Evolutionary conservation across 2,797 vertebrate genomes (phyloP).

Genomic region (Staurois parvus): DNA sequence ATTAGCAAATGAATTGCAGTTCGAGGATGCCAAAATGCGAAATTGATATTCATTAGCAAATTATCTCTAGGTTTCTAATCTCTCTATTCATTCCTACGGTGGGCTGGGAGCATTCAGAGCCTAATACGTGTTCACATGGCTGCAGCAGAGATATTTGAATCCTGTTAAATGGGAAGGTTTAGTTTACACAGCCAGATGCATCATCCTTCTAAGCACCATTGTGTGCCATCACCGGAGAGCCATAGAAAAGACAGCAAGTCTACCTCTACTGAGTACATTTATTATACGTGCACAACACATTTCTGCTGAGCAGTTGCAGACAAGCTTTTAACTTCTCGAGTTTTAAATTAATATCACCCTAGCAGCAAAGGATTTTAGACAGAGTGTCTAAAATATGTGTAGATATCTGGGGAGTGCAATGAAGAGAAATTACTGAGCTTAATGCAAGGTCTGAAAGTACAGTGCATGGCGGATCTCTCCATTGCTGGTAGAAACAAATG

Average conservation of each 20-base stretch:
- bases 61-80: conserved; percentile 53
- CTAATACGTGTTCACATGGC: conserved; percentile 52
- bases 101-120: conserved; percentile 14
- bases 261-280: conserved; percentile 65
- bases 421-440: conserved; percentile 41
- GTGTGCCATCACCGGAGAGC: conserved; percentile 68
- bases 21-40: conserved; percentile 29
- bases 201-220: conserved; percentile 72
- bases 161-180: conserved; percentile 50
- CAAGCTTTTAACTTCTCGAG: conserved; percentile 56
- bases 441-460: conserved; percentile 36
- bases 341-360: conserved; percentile 58
- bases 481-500: conserved; percentile 10
- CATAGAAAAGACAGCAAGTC: conserved; percentile 63
- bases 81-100: conserved; percentile 47
- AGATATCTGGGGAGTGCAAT: conserved; percentile 48
- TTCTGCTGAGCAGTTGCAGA: conserved; percentile 49
- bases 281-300: conserved; percentile 65
- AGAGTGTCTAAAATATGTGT: conserved; percentile 49
- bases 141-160: conserved; percentile 57
- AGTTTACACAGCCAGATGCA: conserved; percentile 67
- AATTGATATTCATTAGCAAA: conserved; percentile 58
- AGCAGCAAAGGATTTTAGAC: conserved; percentile 52
- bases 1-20: conserved; percentile 50
- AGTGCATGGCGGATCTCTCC: conserved; percentile 15